Evolutionary conservation across 2,113 vertebrate genomes (phyloP).

Genomic region (Colaptes auratus): DNA sequence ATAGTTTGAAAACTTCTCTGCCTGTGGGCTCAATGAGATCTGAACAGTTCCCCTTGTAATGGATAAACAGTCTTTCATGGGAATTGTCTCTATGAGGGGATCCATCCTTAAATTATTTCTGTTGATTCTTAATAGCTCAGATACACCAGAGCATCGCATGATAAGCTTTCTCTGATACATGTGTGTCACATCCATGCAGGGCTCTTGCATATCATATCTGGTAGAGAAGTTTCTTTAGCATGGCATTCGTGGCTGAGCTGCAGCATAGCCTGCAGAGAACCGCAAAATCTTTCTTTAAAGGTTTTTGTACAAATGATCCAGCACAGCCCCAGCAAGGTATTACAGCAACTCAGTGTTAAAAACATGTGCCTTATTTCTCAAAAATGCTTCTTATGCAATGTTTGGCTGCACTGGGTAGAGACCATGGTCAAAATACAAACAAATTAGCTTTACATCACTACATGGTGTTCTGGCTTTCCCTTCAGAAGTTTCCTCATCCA

Average conservation of each 20-base stretch:
- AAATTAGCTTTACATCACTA: slow-evolving; percentile 8
- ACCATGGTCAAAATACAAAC: neutral
- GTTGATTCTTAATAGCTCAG: neutral
- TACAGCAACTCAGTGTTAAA: neutral
- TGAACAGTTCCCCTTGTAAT: neutral
- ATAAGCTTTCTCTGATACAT: neutral
- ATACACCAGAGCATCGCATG: neutral
- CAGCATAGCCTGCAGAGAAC: neutral
- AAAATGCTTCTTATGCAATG: neutral
- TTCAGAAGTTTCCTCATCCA: neutral
- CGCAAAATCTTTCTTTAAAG: neutral
- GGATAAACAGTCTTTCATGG: neutral
- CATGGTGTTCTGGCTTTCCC: neutral
- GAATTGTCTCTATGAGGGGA: neutral
- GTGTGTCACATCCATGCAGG: neutral
- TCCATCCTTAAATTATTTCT: neutral
- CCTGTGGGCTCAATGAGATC: neutral
- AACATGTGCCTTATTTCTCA: neutral
- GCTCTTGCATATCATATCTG: neutral
- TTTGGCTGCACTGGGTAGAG: neutral
- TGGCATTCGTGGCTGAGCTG: neutral
- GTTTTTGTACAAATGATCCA: neutral
- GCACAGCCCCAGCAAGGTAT: neutral
- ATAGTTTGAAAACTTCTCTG: neutral
- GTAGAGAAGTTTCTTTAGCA: neutral